These are phyloP conservation scores for Automeris io DNA, from an alignment of 2,888 invertebrate species.

Conservation along the genomic window DNA sequence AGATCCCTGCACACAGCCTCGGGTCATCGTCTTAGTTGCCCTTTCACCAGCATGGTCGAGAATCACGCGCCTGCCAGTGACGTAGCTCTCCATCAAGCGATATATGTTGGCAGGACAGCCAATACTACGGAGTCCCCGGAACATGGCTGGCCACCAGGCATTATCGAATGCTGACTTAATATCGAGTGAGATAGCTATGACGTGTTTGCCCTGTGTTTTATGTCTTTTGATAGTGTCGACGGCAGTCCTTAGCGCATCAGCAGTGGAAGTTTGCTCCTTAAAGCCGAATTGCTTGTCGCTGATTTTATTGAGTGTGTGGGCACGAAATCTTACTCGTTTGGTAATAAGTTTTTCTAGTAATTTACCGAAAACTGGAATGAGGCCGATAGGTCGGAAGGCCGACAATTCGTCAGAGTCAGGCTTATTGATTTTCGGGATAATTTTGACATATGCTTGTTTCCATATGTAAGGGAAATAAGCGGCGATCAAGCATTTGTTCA, in stretches of 20 bases:
- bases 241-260: slow-evolving; percentile 8
- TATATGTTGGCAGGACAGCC: slow-evolving; percentile 18
- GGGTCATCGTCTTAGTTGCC: slow-evolving; percentile 12
- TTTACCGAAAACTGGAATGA: slow-evolving; percentile 19
- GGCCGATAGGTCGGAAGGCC: slow-evolving; percentile 21
- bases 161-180: slow-evolving; percentile 17
- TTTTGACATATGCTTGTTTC: slow-evolving; percentile 12
- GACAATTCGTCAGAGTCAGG: slow-evolving; percentile 6
- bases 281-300: slow-evolving; percentile 15
- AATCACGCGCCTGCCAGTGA: slow-evolving; percentile 6
- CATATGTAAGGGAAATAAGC: slow-evolving; percentile 10
- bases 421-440: slow-evolving; percentile 20
- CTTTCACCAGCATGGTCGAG: slow-evolving; percentile 11
- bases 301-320: not conserved
- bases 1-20: slow-evolving; percentile 24
- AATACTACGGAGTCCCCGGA: slow-evolving; percentile 11
- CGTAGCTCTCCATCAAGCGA: slow-evolving; percentile 14
- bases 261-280: slow-evolving; percentile 14
- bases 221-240: slow-evolving; percentile 2
- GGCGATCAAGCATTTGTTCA: slow-evolving; percentile 10
- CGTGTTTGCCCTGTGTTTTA: not conserved
- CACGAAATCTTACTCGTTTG: slow-evolving; percentile 11
- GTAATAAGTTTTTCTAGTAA: slow-evolving; percentile 14
- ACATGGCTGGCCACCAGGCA: slow-evolving; percentile 19
- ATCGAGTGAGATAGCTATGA: slow-evolving; percentile 13